Evolutionary conservation across 1,140 invertebrate genomes (phyloP).

Genomic region (Saxidomus purpurata): DNA sequence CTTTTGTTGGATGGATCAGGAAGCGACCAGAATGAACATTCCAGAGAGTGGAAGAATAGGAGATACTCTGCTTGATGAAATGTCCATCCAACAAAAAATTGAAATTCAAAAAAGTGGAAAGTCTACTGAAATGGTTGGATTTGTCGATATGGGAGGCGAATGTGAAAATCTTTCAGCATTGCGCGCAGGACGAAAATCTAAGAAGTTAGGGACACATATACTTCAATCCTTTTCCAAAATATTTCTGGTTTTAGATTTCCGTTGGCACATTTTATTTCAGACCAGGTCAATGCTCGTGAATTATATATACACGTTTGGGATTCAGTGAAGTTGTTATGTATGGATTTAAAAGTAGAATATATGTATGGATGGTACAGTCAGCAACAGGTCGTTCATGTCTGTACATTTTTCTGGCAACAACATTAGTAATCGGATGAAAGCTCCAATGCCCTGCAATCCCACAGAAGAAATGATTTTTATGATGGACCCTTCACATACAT

Average conservation of each 20-base stretch:
- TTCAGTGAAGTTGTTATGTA: conserved; percentile 36
- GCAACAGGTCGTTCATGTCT: conserved; percentile 47
- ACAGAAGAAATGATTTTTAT: conserved; percentile 45
- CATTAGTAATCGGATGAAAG: conserved; percentile 32
- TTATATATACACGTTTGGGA: conserved; percentile 56
- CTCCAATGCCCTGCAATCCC: conserved; percentile 33
- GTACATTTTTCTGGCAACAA: conserved; percentile 40
- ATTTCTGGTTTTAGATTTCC: conserved; percentile 66
- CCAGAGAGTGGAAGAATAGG: conserved; percentile 44
- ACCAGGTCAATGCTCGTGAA: conserved; percentile 55
- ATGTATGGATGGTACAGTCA: conserved; percentile 46
- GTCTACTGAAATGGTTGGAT: conserved; percentile 35
- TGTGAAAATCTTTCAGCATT: conserved; percentile 5
- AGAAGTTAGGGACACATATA: conserved; percentile 51
- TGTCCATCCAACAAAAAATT: conserved; percentile 56
- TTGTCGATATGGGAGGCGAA: conserved; percentile 50
- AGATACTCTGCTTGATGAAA: conserved; percentile 65
- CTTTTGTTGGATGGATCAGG: conserved; percentile 63
- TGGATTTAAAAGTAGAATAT: conserved; percentile 50
- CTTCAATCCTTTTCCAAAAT: conserved; percentile 66
- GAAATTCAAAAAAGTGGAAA: conserved; percentile 8
- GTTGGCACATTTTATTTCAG: conserved; percentile 62
- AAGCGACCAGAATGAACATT: conserved; percentile 59
- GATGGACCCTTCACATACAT: conserved; percentile 44
- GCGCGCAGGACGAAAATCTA: conserved; percentile 24